A percentile compares a stretch with the other conserved stretches of the same genome.
phyloP scores from a whole-genome alignment of 2,888 invertebrate species.

The Heliconius sara region DNA sequence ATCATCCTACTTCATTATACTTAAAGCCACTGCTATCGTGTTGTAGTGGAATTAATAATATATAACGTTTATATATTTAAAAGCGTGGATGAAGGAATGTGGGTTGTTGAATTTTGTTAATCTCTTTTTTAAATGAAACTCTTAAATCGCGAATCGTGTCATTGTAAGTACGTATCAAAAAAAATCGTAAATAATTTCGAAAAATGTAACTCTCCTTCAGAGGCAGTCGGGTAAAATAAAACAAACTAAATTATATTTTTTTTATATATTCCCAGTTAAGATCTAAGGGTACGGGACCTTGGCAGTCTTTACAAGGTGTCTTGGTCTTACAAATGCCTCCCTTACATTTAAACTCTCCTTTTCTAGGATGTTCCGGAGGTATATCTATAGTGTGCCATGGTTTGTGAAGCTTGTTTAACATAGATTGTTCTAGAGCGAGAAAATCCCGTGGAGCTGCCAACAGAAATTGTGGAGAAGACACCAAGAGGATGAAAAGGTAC shows the following conservation, averaged over 20 bases:
- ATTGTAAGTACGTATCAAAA: too few relatives aligned
- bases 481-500: slow-evolving; percentile 35
- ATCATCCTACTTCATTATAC: not conserved
- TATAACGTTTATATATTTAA: not conserved
- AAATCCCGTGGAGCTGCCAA: slow-evolving; percentile 43
- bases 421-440: slow-evolving; percentile 54
- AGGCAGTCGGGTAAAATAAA: not conserved
- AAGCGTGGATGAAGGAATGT: too few relatives aligned
- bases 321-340: slow-evolving; percentile 55
- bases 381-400: slow-evolving; percentile 58
- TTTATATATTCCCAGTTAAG: slow-evolving; percentile 47
- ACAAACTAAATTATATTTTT: slow-evolving; percentile 21
- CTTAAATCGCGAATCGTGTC: too few relatives aligned
- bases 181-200: not conserved
- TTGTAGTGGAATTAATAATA: not conserved
- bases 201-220: not conserved
- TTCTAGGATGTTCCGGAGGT: slow-evolving; percentile 57
- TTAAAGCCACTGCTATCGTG: not conserved
- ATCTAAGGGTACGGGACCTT: slow-evolving; percentile 55
- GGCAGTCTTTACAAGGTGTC: slow-evolving; percentile 56
- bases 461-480: slow-evolving; percentile 26
- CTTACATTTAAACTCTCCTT: slow-evolving; percentile 63
- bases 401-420: slow-evolving; percentile 61
- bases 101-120: too few relatives aligned
- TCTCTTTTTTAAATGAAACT: too few relatives aligned